Percentiles rank a stretch among this genome's conserved stretches.
phyloP scores from a whole-genome alignment of 2,113 vertebrate genomes.

The Oryzias woworae region DNA sequence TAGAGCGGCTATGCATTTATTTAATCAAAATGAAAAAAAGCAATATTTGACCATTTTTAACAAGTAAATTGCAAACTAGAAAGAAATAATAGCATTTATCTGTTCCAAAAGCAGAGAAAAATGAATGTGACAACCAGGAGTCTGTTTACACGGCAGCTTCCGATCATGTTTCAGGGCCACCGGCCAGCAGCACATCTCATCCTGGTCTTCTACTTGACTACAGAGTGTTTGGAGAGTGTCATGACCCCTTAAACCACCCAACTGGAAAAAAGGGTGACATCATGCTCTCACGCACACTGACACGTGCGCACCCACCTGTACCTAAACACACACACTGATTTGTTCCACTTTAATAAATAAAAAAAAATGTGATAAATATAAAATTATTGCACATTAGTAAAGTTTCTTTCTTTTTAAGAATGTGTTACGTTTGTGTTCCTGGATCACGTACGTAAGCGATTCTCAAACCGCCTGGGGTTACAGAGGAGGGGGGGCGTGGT shows the following conservation, averaged over 20 bases:
- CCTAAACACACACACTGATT: conserved; percentile 5
- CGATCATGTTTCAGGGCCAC: conserved; percentile 10
- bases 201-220: conserved; percentile 20
- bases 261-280: conserved; percentile 57
- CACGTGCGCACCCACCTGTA: conserved; percentile 2
- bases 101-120: too few species aligned
- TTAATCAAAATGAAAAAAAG: too few species aligned
- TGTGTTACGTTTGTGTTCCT: neutral
- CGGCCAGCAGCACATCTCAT: conserved; percentile 13
- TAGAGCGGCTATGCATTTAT: too few species aligned
- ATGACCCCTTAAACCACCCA: conserved; percentile 53
- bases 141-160: conserved; percentile 16
- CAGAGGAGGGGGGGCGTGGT: conserved; percentile 75
- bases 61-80: too few species aligned
- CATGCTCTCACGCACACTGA: conserved; percentile 39
- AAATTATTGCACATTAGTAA: too few species aligned
- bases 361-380: too few species aligned
- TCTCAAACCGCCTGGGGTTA: conserved; percentile 44
- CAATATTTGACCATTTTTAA: too few species aligned
- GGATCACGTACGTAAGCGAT: conserved; percentile 26
- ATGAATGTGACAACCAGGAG: neutral
- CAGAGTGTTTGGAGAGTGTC: conserved; percentile 30
- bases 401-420: too few species aligned
- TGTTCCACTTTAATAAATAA: neutral
- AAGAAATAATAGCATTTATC: too few species aligned